Conservation (phyloP, 2,888 invertebrate species). For the Tortricodes alternella region DNA sequence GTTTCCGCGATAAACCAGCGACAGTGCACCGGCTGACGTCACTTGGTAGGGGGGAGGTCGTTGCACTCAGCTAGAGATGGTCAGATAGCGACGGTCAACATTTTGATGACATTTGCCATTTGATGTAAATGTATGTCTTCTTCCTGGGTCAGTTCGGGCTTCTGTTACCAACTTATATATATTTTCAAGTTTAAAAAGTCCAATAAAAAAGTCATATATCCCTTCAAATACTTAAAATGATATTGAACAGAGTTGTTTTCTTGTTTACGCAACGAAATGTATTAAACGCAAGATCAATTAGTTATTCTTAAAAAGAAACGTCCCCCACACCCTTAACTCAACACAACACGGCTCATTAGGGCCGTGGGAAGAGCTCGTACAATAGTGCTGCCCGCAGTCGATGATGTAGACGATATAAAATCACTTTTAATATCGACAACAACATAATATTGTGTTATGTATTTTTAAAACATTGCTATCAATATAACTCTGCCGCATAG, state of each 20-base stretch:
- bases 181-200: too few relatives aligned
- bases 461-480: too few relatives aligned
- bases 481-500: too few relatives aligned
- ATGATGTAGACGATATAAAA: background rate
- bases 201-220: background rate
- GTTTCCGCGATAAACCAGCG: slow-evolving; percentile 16
- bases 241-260: background rate
- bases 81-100: slow-evolving; percentile 77
- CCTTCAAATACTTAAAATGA: background rate
- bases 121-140: slow-evolving; percentile 26
- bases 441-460: too few relatives aligned
- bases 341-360: slow-evolving; percentile 79
- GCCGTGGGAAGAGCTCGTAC: slow-evolving; percentile 69
- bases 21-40: slow-evolving; percentile 27
- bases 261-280: background rate
- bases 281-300: slow-evolving; percentile 47
- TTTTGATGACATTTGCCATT: slow-evolving; percentile 37
- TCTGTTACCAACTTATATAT: too few relatives aligned
- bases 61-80: slow-evolving; percentile 68
- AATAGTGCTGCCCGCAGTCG: slow-evolving; percentile 49
- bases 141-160: slow-evolving; percentile 6
- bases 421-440: background rate
- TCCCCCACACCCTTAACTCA: slow-evolving; percentile 60
- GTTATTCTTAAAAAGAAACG: slow-evolving; percentile 59
- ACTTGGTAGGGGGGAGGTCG: slow-evolving; percentile 56